Conservation (phyloP, 2,113 vertebrate genomes). For the Gavialis gangeticus region DNA sequence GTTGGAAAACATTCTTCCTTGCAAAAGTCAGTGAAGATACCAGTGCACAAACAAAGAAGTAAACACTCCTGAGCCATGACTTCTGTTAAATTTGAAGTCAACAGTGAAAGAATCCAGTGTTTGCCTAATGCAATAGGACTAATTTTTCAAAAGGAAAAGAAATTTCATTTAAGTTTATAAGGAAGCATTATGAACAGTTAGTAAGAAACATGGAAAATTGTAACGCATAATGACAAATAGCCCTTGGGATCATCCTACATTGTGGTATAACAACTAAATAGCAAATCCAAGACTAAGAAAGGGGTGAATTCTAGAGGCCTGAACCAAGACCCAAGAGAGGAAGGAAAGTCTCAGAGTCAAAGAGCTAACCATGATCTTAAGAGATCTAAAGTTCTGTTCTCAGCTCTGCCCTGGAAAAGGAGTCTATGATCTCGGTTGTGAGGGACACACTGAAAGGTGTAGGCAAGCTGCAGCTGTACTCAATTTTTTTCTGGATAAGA, state of each 20-base stretch:
- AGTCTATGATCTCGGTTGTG: too few species aligned
- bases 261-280: fast-evolving
- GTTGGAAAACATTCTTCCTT: constrained; percentile 28
- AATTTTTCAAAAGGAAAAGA: neutral
- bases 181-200: neutral
- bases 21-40: constrained; percentile 23
- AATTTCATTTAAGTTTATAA: neutral
- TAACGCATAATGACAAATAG: neutral
- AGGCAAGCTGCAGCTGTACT: too few species aligned
- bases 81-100: constrained; percentile 45
- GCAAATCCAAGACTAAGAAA: neutral
- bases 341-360: neutral
- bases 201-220: neutral
- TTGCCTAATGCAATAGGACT: constrained; percentile 3
- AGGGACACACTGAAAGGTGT: too few species aligned
- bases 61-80: constrained; percentile 11
- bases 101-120: constrained; percentile 21
- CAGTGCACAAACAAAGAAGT: constrained; percentile 52
- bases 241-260: neutral
- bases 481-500: neutral
- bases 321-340: neutral
- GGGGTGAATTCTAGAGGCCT: neutral
- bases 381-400: neutral
- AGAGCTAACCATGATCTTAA: neutral
- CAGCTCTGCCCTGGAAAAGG: neutral